Conservation (phyloP, 2,797 vertebrate genomes). For the Pterois miles region DNA sequence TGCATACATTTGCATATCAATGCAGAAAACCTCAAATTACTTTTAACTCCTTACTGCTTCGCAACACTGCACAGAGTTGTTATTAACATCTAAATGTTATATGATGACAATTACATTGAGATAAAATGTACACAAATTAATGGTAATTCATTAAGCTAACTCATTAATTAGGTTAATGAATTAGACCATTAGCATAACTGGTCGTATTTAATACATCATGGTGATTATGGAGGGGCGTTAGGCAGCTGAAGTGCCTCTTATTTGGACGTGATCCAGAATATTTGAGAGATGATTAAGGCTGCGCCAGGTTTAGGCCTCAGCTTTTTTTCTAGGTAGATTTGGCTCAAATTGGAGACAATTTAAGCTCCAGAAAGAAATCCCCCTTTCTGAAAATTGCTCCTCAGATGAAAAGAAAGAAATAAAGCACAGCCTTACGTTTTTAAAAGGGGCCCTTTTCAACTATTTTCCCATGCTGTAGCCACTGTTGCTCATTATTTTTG, state of each 20-base stretch:
- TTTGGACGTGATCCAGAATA: conserved; percentile 58
- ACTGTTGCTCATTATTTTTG: conserved; percentile 46
- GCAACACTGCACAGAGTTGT: background rate
- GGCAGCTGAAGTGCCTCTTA: conserved; percentile 41
- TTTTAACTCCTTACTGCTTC: background rate
- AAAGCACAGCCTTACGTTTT: conserved; percentile 5
- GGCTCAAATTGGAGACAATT: conserved; percentile 46
- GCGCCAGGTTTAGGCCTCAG: conserved; percentile 44
- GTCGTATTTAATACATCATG: conserved; percentile 53
- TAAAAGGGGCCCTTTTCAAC: conserved; percentile 15
- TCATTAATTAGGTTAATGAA: conserved; percentile 63
- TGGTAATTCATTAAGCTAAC: conserved; percentile 12
- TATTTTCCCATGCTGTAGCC: background rate
- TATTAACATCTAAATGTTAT: conserved; percentile 15
- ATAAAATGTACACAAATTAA: conserved; percentile 36
- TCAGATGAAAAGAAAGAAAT: conserved; percentile 39
- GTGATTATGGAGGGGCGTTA: conserved; percentile 54
- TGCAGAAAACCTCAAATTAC: background rate
- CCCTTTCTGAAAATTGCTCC: conserved; percentile 30
- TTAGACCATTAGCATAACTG: conserved; percentile 51
- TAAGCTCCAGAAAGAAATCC: conserved; percentile 51
- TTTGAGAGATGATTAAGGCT: conserved; percentile 48
- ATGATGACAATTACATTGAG: conserved; percentile 12
- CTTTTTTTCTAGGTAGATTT: conserved; percentile 29
- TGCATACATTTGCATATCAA: conserved; percentile 23